Evolutionary conservation across 2,797 vertebrate genomes (phyloP), one percentile per base, ranked within the genome.

Genomic region (Lemur catta): DNA sequence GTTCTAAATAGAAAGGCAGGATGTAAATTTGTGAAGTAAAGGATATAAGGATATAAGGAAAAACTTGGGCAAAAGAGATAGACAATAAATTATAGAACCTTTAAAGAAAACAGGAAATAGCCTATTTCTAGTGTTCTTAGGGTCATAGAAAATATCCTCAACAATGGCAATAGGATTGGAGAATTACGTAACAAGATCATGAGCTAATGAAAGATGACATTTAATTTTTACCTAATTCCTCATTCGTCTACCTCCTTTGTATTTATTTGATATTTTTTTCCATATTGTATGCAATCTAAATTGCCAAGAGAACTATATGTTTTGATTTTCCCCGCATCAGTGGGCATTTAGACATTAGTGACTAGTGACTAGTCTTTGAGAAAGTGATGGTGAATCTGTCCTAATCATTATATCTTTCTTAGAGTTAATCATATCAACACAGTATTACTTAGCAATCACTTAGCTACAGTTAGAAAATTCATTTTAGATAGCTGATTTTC

Each of bases 201-300:
- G 7, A 17, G 28, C 10, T 81, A 30, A 63, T 78, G 30, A 67
- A 79, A 75, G 20, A 14, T 26, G 13, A 82, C 26, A 30, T 63
- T 93, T 89, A 61, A 28, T 84, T 93, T 71, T 86, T 12, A 72
- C 1, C 10, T n/a, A 76, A 57, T 50, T 84, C 11, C 26, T 38
- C 50, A 35, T 80, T 50, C 6, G 33, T 2, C 22, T 22, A 30
- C 17, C 11, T 9, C 5, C 48, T 59, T 13, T 71, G 9, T 52
- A 69, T 50, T 46, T 84, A 78, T 52, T 85, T 96, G 13, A 28
- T 59, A 18, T n/a, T 13, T 91, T 55, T 91, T 55, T 48, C 2
- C 11, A 81, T 30, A 97, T 81, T 41, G 2, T 33, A 15, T 78
- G 6, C 22, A 24, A 55, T 59, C 7, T 69, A 65, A 87, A 82